phyloP scores from a whole-genome alignment of 2,888 invertebrate genomes.

The Pandemis heparana region DNA sequence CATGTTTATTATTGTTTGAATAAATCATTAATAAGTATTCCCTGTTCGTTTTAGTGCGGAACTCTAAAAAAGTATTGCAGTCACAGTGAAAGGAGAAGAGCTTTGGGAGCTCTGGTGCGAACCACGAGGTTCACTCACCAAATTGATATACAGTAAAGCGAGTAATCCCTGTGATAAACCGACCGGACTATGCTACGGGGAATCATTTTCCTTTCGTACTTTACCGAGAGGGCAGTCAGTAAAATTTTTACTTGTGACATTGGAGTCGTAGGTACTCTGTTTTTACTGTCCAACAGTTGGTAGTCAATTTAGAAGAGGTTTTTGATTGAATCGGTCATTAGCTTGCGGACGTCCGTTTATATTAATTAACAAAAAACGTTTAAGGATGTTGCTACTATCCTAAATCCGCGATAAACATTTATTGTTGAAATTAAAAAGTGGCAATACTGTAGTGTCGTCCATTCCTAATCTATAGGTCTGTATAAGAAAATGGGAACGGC shows the following conservation, averaged over 20 bases:
- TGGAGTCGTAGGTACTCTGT: not conserved
- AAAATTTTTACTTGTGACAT: not conserved
- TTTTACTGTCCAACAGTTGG: not conserved
- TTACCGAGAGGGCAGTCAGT: not conserved
- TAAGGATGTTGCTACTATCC: no score
- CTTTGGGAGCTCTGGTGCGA: not conserved
- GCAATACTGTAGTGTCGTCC: no score
- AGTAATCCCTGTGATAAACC: slow-evolving; percentile 11
- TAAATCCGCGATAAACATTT: no score
- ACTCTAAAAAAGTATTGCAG: not conserved
- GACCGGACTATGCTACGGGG: slow-evolving; percentile 37
- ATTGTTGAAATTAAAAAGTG: no score
- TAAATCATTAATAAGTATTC: no score
- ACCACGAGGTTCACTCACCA: slow-evolving; percentile 7
- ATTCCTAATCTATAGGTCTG: no score
- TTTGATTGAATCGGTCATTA: not conserved
- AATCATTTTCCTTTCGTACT: slow-evolving; percentile 5
- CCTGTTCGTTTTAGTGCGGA: not conserved
- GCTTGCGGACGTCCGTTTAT: no score
- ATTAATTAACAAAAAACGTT: no score
- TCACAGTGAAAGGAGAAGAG: not conserved
- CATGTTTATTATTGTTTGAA: no score
- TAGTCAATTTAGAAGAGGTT: no score
- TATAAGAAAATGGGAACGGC: no score
- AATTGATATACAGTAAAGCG: slow-evolving; percentile 14